These are phyloP conservation scores for Clytia hemisphaerica DNA, from an alignment of 30 jellyfish, hydroid and myxozoan species.

Conservation along the genomic window DNA sequence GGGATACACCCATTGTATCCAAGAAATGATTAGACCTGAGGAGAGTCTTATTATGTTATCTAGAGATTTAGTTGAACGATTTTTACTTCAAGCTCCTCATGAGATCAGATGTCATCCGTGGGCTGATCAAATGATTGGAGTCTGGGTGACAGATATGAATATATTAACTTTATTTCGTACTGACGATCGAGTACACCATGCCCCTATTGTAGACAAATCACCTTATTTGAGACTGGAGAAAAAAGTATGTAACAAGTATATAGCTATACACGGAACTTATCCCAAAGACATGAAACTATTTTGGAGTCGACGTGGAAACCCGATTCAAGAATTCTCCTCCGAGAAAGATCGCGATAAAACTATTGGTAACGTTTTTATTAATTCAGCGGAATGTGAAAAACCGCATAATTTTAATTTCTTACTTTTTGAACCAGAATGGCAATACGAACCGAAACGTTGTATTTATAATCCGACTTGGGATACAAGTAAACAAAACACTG, in stretches of 20 bases:
- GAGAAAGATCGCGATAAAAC: background rate
- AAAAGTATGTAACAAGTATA: constrained; percentile 43
- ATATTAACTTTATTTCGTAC: constrained; percentile 32
- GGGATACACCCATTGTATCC: constrained; percentile 65
- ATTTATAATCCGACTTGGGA: constrained; percentile 77
- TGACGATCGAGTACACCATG: constrained; percentile 63
- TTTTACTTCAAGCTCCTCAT: constrained; percentile 48
- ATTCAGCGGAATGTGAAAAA: constrained; percentile 7
- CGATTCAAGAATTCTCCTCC: background rate
- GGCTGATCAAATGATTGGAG: constrained; percentile 86
- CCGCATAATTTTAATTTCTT: constrained; percentile 31
- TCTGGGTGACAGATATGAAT: constrained; percentile 56
- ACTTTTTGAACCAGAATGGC: constrained; percentile 53
- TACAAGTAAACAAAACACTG: constrained; percentile 50
- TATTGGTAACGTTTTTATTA: background rate
- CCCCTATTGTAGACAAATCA: constrained; percentile 24
- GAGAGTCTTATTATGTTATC: constrained; percentile 65
- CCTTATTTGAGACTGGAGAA: background rate
- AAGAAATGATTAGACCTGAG: constrained; percentile 68
- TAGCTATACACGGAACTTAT: constrained; percentile 78
- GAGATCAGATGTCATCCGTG: constrained; percentile 63
- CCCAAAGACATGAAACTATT: constrained; percentile 52
- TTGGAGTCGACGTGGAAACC: constrained; percentile 40
- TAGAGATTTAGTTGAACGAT: constrained; percentile 50
- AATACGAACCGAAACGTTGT: constrained; percentile 61